Evolutionary conservation across 2,113 vertebrate genomes (phyloP), one percentile per base, ranked within the genome.

Genomic region (Merops nubicus): DNA sequence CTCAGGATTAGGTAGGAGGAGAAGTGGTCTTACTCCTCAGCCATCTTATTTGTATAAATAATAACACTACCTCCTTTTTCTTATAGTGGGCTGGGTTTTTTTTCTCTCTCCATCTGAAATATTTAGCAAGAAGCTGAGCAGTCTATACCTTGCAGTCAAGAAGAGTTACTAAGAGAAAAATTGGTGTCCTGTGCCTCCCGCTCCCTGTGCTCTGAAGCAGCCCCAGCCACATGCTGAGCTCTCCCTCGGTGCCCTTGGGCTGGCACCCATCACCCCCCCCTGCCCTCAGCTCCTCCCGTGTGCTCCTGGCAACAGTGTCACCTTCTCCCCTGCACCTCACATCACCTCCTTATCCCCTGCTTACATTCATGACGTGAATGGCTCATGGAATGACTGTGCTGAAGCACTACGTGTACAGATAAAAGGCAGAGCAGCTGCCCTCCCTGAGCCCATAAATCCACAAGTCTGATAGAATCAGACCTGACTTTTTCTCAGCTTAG

Each of bases 191-290:
- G 11, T 85, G 12, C 33, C 15, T 83, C 18, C 16, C 12, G 6
- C 13, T 40, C 2, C 9, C 8, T 7, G 0, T 59, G 56, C 54
- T 45, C 31, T 53, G 81, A 57, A 75, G 65, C 57, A 64, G 19
- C 17, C 22, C 15, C 2, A 7, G 36, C 20, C n/a, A 4, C 13
- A n/a, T 0, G 2, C 74, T 54, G 74, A 45, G 21, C 9, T 63
- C 26, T 59, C 20, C 54, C 13, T 74, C 4, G 0, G 5, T 62
- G 60, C 60, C 29, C 28, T 60, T 54, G 0, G 0, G 22, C 22
- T 21, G 29, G 19, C 4, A 5, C 34, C 7, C 6, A 4, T 20
- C 7, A 7, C 5, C 10, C 23, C 8, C 14, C 21, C 1, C 47
- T 5, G 0, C 6, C 29, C 42, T 36, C 36, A 45, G 43, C 38